A percentile compares a stretch with the other conserved stretches of the same genome.
Conservation (phyloP, 2,888 invertebrate species). For the Synanthedon vespiformis region DNA sequence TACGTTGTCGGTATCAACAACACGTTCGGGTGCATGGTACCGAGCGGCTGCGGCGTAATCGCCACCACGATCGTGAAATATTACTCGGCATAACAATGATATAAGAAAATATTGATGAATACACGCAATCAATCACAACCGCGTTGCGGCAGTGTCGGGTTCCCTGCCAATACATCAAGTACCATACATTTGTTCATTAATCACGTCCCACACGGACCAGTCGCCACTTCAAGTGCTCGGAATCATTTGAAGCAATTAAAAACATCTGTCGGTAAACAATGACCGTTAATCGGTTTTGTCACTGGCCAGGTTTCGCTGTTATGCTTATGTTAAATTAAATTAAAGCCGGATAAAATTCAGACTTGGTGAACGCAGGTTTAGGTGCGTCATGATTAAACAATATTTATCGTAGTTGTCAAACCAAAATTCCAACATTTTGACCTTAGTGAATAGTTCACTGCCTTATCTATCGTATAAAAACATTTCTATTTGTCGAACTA, state of each 20-base stretch:
- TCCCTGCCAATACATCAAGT: constrained; percentile 27
- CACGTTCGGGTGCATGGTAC: constrained; percentile 6
- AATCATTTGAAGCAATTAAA: constrained; percentile 23
- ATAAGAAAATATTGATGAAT: constrained; percentile 40
- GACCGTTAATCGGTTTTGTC: constrained; percentile 1
- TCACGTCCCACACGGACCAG: constrained; percentile 11
- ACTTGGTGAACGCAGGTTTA: no score
- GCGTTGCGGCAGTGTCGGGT: constrained; percentile 18
- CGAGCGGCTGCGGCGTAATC: constrained; percentile 10
- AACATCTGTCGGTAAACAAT: constrained; percentile 17
- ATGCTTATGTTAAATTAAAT: not conserved
- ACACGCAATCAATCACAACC: constrained; percentile 23
- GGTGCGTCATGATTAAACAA: no score
- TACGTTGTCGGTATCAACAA: not conserved
- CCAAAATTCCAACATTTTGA: no score
- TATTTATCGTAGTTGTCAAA: no score
- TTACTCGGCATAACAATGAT: constrained; percentile 35
- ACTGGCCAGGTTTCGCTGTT: not conserved
- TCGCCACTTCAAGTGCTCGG: constrained; percentile 4
- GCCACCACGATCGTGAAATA: constrained; percentile 27
- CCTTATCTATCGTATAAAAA: no score
- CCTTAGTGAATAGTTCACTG: no score
- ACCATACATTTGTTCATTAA: constrained; percentile 17
- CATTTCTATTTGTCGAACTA: no score
- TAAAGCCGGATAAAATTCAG: no score